Evolutionary conservation across 2,888 invertebrate genomes (phyloP).

Genomic region (Abrostola triplasia): DNA sequence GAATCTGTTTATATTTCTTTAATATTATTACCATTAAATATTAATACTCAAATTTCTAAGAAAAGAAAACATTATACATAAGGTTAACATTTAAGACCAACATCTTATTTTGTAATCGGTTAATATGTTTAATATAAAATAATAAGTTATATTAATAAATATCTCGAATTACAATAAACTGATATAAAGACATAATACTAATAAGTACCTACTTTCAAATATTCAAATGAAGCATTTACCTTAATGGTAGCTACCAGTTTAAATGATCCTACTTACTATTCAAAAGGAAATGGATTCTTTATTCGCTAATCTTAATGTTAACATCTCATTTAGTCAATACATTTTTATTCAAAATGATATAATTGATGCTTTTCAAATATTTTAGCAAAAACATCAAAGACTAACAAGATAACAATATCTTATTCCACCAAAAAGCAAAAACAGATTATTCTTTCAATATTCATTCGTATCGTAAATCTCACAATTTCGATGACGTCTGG

Average conservation of each 20-base stretch:
- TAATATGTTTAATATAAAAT: background rate
- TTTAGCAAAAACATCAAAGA: conserved; percentile 10
- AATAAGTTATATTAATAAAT: background rate
- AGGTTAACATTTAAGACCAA: no score
- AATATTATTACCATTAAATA: no score
- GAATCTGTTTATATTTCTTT: background rate
- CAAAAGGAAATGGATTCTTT: conserved; percentile 26
- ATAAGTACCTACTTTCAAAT: conserved; percentile 18
- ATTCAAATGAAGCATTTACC: conserved; percentile 33
- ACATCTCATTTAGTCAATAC: conserved; percentile 26
- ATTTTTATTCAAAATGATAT: conserved; percentile 30
- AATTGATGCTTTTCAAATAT: conserved; percentile 21
- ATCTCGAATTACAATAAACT: conserved; percentile 9
- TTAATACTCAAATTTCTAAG: no score
- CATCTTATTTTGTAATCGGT: no score
- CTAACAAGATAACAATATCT: conserved; percentile 32
- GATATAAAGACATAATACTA: background rate
- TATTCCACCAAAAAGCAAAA: conserved; percentile 19
- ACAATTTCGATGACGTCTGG: conserved; percentile 18
- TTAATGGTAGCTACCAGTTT: conserved; percentile 27
- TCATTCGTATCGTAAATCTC: conserved; percentile 10
- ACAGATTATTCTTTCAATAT: conserved; percentile 16
- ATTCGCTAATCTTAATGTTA: conserved; percentile 38
- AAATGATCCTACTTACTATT: conserved; percentile 24
- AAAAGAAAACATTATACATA: no score